These are phyloP conservation scores for Uropetala carovei DNA, from an alignment of 2,888 invertebrate species.

Conservation along the genomic window DNA sequence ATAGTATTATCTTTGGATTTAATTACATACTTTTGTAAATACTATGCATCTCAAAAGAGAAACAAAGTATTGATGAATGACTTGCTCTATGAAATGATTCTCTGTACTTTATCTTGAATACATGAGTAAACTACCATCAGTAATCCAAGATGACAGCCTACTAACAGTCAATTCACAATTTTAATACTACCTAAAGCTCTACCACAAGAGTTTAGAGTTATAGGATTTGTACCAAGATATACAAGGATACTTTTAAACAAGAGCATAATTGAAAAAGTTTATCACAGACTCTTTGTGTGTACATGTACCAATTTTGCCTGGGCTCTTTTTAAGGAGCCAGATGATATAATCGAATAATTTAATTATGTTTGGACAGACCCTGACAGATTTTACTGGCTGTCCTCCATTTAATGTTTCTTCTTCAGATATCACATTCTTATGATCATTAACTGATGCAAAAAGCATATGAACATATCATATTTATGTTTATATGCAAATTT, in stretches of 20 bases:
- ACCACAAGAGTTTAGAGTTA: conserved; percentile 36
- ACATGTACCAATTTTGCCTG: conserved; percentile 43
- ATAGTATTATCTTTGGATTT: conserved; percentile 37
- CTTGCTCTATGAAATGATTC: conserved; percentile 49
- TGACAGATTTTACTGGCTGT: neutral
- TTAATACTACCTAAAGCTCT: conserved; percentile 55
- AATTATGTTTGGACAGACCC: neutral
- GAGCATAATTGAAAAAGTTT: conserved; percentile 55
- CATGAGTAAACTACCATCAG: conserved; percentile 42
- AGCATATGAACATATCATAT: neutral
- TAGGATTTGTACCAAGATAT: conserved; percentile 57
- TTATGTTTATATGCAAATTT: conserved; percentile 16
- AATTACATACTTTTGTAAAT: conserved; percentile 38
- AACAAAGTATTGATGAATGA: conserved; percentile 22
- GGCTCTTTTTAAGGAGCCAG: conserved; percentile 27
- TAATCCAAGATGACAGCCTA: conserved; percentile 47
- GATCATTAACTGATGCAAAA: neutral
- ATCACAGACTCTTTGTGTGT: conserved; percentile 59
- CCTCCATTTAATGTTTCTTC: neutral
- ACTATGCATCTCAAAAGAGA: conserved; percentile 43
- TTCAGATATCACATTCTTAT: conserved; percentile 38
- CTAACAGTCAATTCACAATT: conserved; percentile 42
- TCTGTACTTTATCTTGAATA: conserved; percentile 45
- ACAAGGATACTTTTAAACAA: conserved; percentile 59
- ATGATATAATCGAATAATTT: neutral